Conservation (phyloP, 2,797 vertebrate genomes). For the Aotus griseimembra region DNA sequence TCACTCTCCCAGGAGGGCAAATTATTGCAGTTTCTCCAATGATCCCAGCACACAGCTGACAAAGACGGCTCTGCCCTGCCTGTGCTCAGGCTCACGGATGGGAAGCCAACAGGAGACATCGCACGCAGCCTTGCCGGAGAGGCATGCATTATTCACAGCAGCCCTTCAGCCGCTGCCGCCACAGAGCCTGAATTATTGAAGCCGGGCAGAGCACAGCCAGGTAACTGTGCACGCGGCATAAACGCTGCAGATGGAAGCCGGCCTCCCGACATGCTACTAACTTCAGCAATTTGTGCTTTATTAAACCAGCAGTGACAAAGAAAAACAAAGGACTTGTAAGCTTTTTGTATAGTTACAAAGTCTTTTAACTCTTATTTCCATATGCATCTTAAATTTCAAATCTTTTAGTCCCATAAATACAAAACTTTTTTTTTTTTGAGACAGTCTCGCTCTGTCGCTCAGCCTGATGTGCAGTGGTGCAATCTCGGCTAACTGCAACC, state of each 20-base stretch:
- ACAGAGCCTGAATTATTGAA: conserved; percentile 88
- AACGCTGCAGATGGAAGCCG: neutral
- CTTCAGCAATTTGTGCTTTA: neutral
- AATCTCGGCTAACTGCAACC: too few relatives aligned
- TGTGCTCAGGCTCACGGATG: conserved; percentile 76
- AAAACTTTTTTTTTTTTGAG: neutral
- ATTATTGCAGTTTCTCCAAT: conserved; percentile 33
- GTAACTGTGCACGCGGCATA: neutral
- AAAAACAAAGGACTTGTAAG: fast-evolving
- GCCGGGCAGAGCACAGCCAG: conserved; percentile 48
- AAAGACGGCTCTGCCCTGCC: conserved; percentile 73
- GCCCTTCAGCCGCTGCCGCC: conserved; percentile 85
- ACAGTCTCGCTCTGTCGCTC: too few relatives aligned
- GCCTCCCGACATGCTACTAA: neutral
- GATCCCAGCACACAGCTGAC: conserved; percentile 49
- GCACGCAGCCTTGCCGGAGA: conserved; percentile 84
- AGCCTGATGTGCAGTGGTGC: too few relatives aligned
- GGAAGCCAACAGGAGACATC: conserved; percentile 86
- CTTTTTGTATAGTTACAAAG: fast-evolving
- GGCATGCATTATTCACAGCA: conserved; percentile 93
- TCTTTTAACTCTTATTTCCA: neutral
- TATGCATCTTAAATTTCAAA: neutral
- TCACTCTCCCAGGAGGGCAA: conserved; percentile 25
- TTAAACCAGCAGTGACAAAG: neutral
- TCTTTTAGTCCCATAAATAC: neutral